A percentile compares a stretch with the other conserved stretches of the same genome.
Evolutionary conservation across 2,113 vertebrate species (phyloP).

Genomic region (Cynoglossus semilaevis): DNA sequence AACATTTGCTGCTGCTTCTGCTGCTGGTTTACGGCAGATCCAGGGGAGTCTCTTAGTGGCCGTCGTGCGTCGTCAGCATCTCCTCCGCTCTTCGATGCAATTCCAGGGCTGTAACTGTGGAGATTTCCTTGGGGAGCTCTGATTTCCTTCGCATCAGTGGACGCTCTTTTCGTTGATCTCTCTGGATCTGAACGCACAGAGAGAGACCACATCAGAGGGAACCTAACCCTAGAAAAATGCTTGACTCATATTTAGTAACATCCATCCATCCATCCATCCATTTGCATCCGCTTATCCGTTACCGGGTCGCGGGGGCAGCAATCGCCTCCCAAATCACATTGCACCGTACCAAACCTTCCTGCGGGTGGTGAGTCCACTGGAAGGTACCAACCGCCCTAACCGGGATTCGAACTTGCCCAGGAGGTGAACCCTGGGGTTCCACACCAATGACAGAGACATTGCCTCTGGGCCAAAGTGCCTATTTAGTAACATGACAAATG

Average conservation of each 20-base stretch:
- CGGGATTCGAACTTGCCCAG: too few species aligned
- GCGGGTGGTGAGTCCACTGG: too few species aligned
- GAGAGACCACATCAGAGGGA: not conserved
- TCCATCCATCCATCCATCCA: too few species aligned
- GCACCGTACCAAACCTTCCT: too few species aligned
- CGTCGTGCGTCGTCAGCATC: slow-evolving; percentile 85
- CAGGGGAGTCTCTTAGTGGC: slow-evolving; percentile 80
- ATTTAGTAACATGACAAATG: too few species aligned
- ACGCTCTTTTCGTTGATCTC: slow-evolving; percentile 88
- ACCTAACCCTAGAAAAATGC: not conserved
- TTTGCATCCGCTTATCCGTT: too few species aligned
- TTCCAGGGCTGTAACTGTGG: slow-evolving; percentile 94
- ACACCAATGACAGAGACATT: too few species aligned
- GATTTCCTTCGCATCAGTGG: slow-evolving; percentile 92
- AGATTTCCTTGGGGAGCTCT: slow-evolving; percentile 95
- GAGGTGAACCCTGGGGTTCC: too few species aligned
- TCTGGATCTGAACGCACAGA: slow-evolving; percentile 75
- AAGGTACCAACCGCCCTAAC: too few species aligned
- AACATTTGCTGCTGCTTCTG: slow-evolving; percentile 24
- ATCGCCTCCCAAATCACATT: too few species aligned
- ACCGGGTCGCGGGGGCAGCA: too few species aligned
- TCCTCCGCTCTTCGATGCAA: slow-evolving; percentile 90
- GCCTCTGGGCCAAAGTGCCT: too few species aligned
- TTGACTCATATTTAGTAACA: not conserved
- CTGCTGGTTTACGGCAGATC: slow-evolving; percentile 49